Base-by-base conservation (phyloP, 2,888 invertebrate genomes). In the Perdita meconis region DNA sequence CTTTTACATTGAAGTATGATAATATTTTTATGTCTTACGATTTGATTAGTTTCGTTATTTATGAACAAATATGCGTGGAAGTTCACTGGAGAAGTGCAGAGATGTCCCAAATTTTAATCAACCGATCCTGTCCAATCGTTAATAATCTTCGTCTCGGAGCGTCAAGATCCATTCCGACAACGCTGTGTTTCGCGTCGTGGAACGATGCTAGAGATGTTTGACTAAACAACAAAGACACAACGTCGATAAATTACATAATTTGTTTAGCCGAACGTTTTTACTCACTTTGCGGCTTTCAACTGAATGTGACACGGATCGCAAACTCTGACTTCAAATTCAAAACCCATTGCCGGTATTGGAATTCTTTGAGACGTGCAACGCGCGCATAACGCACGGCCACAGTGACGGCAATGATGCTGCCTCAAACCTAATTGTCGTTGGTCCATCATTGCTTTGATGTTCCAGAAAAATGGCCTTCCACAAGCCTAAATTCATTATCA, bases 391-490 rank as follows among this genome's bases (percentile, higher is more conserved):
- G 99, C 99, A 92, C 96, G 96, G 53, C 99, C 99, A 93, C 99
- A 99, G 93, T 97, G 95, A 65, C 97, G 95, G 90, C 97, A 98
- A 93, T 97, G 97, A 93, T 97, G 97, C 91, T 97, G 97, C 65
- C 98, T 95, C 26, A 97, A 94, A 78, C 98, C 98, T 65, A 99
- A 94, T 91, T 97, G 98, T 89, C 97, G 96, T 93, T 97, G 97
- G 93, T 99, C 98, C 97, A 99, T 98, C 99, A 99, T 99, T 12
- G 97, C 98, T 80, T 97, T 95, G 63, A 99, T 95, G 93, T 99
- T 99, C 99, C 99, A 99, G 93, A 99, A 99, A 93, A 99, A 99
- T 24, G 99, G 99, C 75, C 97, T 95, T 64, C 96, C 96, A 92
- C 99, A 99, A 73, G 97, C 94, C 94, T 99, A 97, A 3, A 84